Percentiles rank a stretch among this genome's conserved stretches.
Conservation (phyloP, 2,113 vertebrate species). For the Pedionomus torquatus region DNA sequence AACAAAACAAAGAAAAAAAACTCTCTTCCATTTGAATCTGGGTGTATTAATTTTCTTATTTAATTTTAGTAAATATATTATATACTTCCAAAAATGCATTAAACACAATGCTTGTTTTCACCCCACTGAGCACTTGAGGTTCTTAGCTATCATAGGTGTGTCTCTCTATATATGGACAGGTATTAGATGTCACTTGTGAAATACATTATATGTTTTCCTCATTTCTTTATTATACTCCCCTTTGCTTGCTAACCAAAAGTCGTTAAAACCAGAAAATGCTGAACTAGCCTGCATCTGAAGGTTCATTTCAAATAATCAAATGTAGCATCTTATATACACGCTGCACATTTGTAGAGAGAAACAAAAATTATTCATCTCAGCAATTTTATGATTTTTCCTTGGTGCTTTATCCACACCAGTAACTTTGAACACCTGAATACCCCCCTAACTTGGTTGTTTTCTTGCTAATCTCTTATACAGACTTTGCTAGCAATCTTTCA, state of each 20-base stretch:
- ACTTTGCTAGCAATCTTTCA: not conserved
- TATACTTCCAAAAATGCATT: not conserved
- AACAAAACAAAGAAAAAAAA: not conserved
- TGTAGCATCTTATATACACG: not conserved
- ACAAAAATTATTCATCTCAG: not conserved
- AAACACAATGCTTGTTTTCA: not conserved
- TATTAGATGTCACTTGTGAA: not conserved
- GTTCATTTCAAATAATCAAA: slow-evolving; percentile 6
- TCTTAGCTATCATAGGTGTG: not conserved
- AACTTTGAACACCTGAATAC: not conserved
- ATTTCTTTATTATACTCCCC: not conserved
- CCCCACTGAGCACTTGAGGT: not conserved
- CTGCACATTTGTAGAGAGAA: not conserved
- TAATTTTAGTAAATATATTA: not conserved
- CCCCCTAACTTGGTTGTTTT: not conserved
- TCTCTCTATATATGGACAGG: not conserved
- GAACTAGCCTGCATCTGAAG: not conserved
- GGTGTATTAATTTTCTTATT: not conserved
- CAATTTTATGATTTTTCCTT: not conserved
- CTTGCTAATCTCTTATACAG: not conserved
- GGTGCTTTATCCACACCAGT: not conserved
- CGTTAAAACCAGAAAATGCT: not conserved
- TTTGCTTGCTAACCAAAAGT: not conserved
- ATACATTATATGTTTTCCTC: not conserved
- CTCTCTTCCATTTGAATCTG: not conserved